Conservation (phyloP, 2,113 vertebrate genomes). For the Papio anubis region DNA sequence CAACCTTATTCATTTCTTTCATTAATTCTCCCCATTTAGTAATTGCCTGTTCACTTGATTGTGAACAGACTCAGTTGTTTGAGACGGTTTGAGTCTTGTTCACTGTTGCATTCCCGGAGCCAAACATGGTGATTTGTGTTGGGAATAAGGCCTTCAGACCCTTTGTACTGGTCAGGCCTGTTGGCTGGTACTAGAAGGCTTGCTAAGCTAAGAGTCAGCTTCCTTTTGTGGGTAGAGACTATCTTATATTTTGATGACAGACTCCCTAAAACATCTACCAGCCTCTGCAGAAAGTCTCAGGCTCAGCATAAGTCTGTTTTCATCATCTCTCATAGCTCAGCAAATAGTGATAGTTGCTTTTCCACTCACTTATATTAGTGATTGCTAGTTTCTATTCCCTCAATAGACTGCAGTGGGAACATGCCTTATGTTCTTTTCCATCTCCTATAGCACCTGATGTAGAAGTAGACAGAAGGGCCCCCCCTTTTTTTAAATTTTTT, state of each 20-base stretch:
- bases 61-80: not conserved
- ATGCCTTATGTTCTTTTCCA: not conserved
- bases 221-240: slow-evolving; percentile 4
- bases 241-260: slow-evolving; percentile 24
- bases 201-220: slow-evolving; percentile 13
- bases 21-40: not conserved
- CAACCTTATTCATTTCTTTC: slow-evolving; percentile 4
- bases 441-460: not conserved
- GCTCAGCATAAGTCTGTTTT: not conserved
- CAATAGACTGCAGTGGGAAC: not conserved
- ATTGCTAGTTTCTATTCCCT: not conserved
- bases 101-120: not conserved
- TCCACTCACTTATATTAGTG: not conserved
- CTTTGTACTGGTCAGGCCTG: not conserved
- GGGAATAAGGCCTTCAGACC: not conserved
- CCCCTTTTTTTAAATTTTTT: not conserved
- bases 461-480: not conserved
- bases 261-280: not conserved
- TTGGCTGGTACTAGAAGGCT: not conserved
- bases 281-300: slow-evolving; percentile 16
- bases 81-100: not conserved
- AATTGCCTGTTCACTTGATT: slow-evolving; percentile 29
- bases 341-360: not conserved
- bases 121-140: not conserved
- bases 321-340: not conserved